phyloP scores from a whole-genome alignment of 2,113 vertebrate species.

The Suricata suricatta region DNA sequence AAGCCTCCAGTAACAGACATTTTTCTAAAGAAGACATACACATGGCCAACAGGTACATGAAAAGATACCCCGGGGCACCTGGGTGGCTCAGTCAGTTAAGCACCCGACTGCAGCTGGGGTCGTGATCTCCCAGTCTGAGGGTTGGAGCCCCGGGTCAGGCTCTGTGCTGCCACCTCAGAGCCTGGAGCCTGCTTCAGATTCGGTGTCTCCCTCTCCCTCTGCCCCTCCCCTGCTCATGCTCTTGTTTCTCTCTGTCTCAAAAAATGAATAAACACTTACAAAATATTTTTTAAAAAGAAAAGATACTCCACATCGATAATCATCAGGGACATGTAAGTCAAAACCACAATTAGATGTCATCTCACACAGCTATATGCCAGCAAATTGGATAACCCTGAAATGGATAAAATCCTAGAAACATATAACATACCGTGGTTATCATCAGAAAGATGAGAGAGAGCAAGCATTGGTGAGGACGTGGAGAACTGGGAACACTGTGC shows the following conservation, averaged over 20 bases:
- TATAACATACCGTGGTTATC: neutral
- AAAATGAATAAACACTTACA: no score
- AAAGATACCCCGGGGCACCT: neutral
- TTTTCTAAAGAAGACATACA: neutral
- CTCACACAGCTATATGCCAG: neutral
- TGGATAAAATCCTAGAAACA: neutral
- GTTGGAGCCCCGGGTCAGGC: no score
- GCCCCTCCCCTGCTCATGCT: no score
- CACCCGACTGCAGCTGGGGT: no score
- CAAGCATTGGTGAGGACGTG: neutral
- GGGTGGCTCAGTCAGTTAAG: no score
- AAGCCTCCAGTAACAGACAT: neutral
- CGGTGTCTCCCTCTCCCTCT: no score
- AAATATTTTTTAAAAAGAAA: no score
- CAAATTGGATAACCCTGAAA: neutral
- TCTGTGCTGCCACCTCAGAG: no score
- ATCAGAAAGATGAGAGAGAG: neutral
- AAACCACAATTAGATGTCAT: neutral
- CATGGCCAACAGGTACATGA: neutral
- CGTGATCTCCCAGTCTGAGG: no score
- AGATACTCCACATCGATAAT: neutral
- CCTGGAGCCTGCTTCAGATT: no score
- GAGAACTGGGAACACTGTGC: neutral
- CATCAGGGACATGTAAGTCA: neutral
- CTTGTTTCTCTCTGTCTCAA: no score